Conservation (phyloP, 2,888 invertebrate genomes). For the Parnassius glacialis region DNA sequence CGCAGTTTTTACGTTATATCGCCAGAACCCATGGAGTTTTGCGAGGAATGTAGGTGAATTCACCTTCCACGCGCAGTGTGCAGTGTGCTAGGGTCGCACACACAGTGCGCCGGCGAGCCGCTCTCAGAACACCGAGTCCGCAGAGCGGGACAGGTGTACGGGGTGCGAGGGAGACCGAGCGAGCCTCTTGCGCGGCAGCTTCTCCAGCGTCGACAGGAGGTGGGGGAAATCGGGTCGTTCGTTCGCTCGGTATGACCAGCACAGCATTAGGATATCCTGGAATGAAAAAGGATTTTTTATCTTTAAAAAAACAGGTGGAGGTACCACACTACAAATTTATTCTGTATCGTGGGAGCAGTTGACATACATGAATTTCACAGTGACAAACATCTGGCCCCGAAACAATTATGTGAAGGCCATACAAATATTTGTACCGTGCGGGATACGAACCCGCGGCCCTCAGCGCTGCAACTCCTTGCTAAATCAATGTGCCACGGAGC, state of each 20-base stretch:
- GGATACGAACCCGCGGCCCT: no score
- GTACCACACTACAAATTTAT: no score
- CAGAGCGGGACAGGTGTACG: conserved; percentile 96
- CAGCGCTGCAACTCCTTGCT: no score
- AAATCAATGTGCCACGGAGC: no score
- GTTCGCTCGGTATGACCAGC: conserved; percentile 94
- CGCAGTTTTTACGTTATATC: no score
- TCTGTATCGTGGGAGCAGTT: no score
- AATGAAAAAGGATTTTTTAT: conserved; percentile 1
- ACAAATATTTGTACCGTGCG: no score
- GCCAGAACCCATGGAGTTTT: no score
- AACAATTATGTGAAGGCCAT: no score
- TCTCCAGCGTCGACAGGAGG: conserved; percentile 91
- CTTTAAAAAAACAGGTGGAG: no score
- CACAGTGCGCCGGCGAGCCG: conserved; percentile 35
- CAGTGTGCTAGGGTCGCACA: conserved; percentile 34
- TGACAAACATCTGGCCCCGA: no score
- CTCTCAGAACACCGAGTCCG: conserved; percentile 93
- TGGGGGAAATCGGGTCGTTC: conserved; percentile 96
- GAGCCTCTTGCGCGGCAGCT: conserved; percentile 96
- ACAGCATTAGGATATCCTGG: conserved; percentile 97
- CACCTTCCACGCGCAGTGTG: background rate
- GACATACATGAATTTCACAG: no score
- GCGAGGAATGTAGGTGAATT: background rate
- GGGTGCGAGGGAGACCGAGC: conserved; percentile 99